These are phyloP conservation scores for Lasioglossum marginatum DNA, from an alignment of 2,888 invertebrate species.

Conservation along the genomic window DNA sequence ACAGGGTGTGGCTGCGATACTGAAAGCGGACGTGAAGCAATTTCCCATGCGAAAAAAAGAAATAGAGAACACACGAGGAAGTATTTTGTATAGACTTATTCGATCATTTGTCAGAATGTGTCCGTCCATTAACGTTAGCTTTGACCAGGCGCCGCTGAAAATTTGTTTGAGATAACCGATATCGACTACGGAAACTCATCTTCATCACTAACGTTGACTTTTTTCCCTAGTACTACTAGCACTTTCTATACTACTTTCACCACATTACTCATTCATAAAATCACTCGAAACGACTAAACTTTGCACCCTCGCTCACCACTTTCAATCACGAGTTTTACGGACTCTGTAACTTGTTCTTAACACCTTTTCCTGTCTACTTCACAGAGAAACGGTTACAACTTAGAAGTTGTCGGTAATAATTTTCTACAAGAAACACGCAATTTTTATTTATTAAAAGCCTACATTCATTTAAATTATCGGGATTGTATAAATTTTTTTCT, in stretches of 20 bases:
- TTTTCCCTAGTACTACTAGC: neutral
- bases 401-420: neutral
- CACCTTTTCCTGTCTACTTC: neutral
- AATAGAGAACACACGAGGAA: neutral
- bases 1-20: neutral
- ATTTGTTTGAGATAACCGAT: neutral
- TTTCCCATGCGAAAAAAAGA: neutral
- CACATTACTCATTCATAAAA: neutral
- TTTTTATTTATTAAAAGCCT: neutral
- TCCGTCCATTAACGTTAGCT: neutral
- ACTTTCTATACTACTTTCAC: neutral
- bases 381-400: neutral
- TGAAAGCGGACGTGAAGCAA: constrained; percentile 2
- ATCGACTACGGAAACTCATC: neutral
- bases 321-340: constrained; percentile 1
- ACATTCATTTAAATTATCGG: neutral
- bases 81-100: neutral
- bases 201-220: neutral
- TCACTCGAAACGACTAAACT: neutral
- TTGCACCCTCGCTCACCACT: neutral
- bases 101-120: constrained; percentile 1
- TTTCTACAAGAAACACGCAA: neutral
- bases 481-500: neutral
- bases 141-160: neutral
- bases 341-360: neutral